phyloP scores from a whole-genome alignment of 2,113 vertebrate genomes.

The Phyllostomus discolor region DNA sequence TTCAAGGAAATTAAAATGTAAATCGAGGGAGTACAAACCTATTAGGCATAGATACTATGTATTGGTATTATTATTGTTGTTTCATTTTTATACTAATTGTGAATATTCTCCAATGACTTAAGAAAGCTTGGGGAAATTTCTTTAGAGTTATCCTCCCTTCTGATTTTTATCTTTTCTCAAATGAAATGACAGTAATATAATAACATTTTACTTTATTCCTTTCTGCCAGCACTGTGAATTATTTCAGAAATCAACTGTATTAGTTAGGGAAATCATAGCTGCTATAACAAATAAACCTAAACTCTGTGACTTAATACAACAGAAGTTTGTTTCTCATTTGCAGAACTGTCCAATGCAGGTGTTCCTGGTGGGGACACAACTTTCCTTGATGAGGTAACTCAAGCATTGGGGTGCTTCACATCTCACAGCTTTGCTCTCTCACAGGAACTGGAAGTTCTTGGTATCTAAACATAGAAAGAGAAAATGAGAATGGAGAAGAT shows the following conservation, averaged over 20 bases:
- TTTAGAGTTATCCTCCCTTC: not conserved
- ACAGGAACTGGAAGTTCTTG: not conserved
- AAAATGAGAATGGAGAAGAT: not conserved
- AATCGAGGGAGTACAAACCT: slow-evolving; percentile 11
- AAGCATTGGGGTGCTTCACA: not conserved
- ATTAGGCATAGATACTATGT: slow-evolving; percentile 35
- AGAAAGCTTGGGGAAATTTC: slow-evolving; percentile 1
- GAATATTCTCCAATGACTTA: not conserved
- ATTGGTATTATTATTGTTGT: not conserved
- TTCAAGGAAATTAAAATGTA: slow-evolving; percentile 51
- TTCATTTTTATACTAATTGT: slow-evolving; percentile 30
- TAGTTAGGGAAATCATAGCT: not conserved
- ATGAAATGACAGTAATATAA: not conserved
- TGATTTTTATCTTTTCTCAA: not conserved
- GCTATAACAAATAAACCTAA: not conserved
- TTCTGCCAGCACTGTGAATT: not conserved
- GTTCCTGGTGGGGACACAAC: not conserved
- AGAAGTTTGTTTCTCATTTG: not conserved
- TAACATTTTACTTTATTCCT: not conserved
- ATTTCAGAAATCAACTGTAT: not conserved
- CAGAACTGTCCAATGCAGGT: not conserved
- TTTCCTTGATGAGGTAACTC: not conserved
- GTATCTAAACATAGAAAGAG: not conserved
- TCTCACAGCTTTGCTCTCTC: not conserved
- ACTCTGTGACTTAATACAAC: not conserved